phyloP scores from a whole-genome alignment of 1,140 invertebrate genomes.

The Bombus superbus region DNA sequence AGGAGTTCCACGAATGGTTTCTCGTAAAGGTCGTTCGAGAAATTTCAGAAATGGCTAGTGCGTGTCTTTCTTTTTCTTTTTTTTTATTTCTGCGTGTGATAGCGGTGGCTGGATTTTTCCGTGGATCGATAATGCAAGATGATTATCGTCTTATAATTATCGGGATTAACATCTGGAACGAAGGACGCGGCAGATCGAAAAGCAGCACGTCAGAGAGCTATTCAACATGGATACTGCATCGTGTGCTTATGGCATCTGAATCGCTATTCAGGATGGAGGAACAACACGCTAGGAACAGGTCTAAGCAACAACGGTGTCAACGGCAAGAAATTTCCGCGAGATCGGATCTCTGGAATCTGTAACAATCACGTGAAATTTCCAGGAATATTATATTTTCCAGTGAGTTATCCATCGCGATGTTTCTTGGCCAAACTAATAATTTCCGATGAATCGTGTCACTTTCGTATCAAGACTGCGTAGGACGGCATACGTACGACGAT shows the following conservation, averaged over 20 bases:
- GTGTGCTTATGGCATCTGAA: conserved; percentile 1
- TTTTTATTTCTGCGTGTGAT: not conserved
- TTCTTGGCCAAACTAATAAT: too few relatives aligned
- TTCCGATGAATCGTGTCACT: too few relatives aligned
- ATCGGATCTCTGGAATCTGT: not conserved
- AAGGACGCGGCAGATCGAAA: not conserved
- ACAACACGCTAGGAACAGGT: not conserved
- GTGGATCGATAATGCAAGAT: not conserved
- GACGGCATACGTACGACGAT: too few relatives aligned
- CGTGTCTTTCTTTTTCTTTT: too few relatives aligned
- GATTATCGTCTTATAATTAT: not conserved
- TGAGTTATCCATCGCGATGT: not conserved
- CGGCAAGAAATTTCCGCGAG: not conserved
- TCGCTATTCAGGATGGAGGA: not conserved
- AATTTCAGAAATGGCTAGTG: too few relatives aligned
- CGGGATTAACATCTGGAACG: too few relatives aligned
- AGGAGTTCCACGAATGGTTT: not conserved
- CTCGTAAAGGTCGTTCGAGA: not conserved
- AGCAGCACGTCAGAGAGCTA: not conserved
- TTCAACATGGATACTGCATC: not conserved
- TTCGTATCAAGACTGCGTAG: too few relatives aligned
- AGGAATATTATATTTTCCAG: too few relatives aligned
- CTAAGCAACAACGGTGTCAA: not conserved
- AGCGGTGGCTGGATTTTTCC: not conserved
- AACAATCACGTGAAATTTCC: too few relatives aligned